Conservation (phyloP, 2,113 vertebrate species). For the Tachycineta bicolor region DNA sequence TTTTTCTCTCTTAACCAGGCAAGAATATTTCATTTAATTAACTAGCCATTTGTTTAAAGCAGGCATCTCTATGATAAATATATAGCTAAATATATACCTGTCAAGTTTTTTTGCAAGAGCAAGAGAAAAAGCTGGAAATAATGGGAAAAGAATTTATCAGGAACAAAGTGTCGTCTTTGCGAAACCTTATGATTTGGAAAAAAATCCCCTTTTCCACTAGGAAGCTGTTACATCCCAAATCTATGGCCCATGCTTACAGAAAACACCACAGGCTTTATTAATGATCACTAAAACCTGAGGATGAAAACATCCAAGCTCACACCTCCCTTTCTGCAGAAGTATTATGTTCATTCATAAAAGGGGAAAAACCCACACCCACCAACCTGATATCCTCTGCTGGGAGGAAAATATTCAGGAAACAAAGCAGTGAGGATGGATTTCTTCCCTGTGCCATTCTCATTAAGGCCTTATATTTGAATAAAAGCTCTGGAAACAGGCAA, state of each 20-base stretch:
- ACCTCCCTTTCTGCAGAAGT: not conserved
- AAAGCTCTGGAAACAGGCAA: not conserved
- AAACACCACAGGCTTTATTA: not conserved
- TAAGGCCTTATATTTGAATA: not conserved
- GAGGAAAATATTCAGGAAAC: not conserved
- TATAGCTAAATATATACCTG: not conserved
- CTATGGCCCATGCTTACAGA: not conserved
- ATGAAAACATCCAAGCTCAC: not conserved
- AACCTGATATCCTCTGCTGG: not conserved
- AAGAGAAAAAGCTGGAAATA: not conserved
- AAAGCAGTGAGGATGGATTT: not conserved
- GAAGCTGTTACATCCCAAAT: not conserved
- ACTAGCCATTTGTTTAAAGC: not conserved
- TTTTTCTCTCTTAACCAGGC: not conserved
- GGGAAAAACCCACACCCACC: not conserved
- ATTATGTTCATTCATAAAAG: not conserved
- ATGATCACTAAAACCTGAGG: not conserved
- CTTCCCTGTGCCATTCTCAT: not conserved
- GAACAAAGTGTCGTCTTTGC: not conserved
- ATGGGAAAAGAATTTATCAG: not conserved
- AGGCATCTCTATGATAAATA: not conserved
- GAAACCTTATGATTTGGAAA: not conserved
- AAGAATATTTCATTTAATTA: not conserved
- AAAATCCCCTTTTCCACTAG: not conserved
- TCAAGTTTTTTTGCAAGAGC: not conserved